phyloP scores from a whole-genome alignment of 1,140 invertebrate genomes.

The Maconellicoccus hirsutus region DNA sequence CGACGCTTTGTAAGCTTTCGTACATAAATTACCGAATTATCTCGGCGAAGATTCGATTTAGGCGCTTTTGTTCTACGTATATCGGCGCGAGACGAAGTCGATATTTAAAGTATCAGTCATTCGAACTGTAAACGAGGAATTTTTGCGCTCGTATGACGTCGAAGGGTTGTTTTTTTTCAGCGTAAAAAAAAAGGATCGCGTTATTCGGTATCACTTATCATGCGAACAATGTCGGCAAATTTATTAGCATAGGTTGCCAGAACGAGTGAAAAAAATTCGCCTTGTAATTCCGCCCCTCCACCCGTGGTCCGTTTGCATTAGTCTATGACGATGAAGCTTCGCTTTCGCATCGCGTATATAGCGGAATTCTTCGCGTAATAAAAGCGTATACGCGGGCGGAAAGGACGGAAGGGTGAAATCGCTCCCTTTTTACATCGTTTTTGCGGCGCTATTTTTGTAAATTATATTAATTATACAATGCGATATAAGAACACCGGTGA shows the following conservation, averaged over 20 bases:
- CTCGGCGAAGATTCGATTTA: no score
- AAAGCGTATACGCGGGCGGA: neutral
- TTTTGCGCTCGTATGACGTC: no score
- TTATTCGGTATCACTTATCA: slow-evolving; percentile 9
- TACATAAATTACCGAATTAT: no score
- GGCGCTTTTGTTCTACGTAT: no score
- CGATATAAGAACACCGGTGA: neutral
- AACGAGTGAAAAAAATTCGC: neutral
- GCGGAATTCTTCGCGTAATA: neutral
- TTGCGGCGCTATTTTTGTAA: neutral
- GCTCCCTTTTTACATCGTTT: neutral
- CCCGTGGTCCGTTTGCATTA: no score
- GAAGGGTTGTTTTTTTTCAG: no score
- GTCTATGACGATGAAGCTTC: neutral
- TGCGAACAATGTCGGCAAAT: neutral
- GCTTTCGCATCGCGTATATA: neutral
- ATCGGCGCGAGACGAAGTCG: no score
- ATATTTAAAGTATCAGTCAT: no score
- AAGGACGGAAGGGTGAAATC: neutral
- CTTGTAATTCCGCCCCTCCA: neutral
- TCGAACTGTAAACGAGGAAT: no score
- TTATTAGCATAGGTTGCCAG: neutral
- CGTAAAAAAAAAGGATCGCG: neutral
- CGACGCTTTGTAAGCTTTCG: no score
- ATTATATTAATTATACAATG: slow-evolving; percentile 10